Percentiles rank a stretch among this genome's conserved stretches.
Conservation (phyloP, 1,140 invertebrate genomes). For the Leptinotarsa defecta region DNA sequence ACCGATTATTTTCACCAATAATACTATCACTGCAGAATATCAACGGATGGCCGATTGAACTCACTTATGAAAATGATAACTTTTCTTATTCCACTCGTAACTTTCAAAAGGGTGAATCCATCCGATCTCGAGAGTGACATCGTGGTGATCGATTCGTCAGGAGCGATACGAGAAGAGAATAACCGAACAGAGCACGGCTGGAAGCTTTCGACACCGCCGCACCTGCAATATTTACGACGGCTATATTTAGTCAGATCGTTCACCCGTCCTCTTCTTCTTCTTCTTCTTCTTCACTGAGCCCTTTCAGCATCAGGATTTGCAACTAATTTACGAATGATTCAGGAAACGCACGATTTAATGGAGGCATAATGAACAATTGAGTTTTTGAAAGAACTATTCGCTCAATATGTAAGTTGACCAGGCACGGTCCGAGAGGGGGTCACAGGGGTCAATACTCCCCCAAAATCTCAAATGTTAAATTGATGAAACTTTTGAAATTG, state of each 20-base stretch:
- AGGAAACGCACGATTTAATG: neutral
- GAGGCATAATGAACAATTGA: no score
- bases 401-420: no score
- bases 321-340: conserved; percentile 11
- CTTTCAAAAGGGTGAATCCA: neutral
- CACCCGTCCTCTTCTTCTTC: neutral
- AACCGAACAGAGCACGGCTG: conserved; percentile 1
- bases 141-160: neutral
- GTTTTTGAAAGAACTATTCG: no score
- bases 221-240: conserved; percentile 20
- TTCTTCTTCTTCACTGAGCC: neutral
- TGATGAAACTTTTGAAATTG: no score
- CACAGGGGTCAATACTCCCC: no score
- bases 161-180: neutral
- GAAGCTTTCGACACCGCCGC: conserved; percentile 14
- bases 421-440: no score
- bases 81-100: neutral
- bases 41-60: no score
- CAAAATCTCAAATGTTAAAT: no score
- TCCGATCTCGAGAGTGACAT: neutral
- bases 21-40: no score
- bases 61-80: neutral
- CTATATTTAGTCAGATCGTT: conserved; percentile 18
- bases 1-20: no score
- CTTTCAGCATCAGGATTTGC: conserved; percentile 5